Conservation (phyloP, 2,797 vertebrate species). For the Siniperca undulata region DNA sequence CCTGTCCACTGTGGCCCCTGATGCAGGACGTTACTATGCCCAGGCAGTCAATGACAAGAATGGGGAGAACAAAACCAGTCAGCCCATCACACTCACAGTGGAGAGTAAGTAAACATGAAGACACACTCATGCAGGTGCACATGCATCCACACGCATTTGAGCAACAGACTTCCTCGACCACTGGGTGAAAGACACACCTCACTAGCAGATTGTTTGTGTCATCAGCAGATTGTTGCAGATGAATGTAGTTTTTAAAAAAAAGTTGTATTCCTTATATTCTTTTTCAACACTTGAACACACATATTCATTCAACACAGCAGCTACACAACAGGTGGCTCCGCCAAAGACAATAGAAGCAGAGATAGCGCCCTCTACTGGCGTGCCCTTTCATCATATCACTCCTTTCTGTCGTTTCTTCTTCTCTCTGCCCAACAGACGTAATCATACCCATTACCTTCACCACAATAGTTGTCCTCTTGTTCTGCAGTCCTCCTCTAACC, state of each 20-base stretch:
- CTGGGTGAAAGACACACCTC: constrained; percentile 13
- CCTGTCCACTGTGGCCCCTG: constrained; percentile 95
- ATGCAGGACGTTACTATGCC: constrained; percentile 95
- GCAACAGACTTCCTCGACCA: constrained; percentile 29
- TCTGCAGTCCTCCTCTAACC: constrained; percentile 20
- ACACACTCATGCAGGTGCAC: constrained; percentile 19
- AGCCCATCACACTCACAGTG: constrained; percentile 92
- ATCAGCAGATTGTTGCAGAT: constrained; percentile 36
- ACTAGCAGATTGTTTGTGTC: constrained; percentile 42
- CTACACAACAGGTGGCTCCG: constrained; percentile 64
- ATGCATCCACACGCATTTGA: background rate
- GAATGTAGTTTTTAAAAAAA: constrained; percentile 9
- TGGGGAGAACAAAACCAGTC: constrained; percentile 98
- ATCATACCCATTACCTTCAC: constrained; percentile 35
- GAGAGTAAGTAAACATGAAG: constrained; percentile 89
- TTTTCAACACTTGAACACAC: constrained; percentile 6
- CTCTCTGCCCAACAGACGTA: constrained; percentile 9
- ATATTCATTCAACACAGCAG: constrained; percentile 18
- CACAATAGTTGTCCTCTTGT: constrained; percentile 24
- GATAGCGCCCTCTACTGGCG: constrained; percentile 69
- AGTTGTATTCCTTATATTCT: constrained; percentile 1
- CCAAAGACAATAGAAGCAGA: constrained; percentile 48
- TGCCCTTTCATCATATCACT: background rate
- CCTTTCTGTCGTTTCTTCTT: background rate
- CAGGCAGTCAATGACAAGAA: constrained; percentile 99